Evolutionary conservation across 2,113 vertebrate species (phyloP).

Genomic region (Bostrychus sinensis): DNA sequence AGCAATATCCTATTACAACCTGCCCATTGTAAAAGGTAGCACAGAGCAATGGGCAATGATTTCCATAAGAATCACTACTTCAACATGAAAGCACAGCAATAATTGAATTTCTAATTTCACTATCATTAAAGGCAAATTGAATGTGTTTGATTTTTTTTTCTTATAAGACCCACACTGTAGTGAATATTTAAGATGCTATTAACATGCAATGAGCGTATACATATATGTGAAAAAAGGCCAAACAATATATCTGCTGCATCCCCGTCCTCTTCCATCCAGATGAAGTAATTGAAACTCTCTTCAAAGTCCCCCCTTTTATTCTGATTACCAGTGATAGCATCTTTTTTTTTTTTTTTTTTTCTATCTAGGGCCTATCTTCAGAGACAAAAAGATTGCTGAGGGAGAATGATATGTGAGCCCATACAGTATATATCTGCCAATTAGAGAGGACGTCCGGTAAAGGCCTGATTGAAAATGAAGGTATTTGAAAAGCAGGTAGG

Average conservation of each 20-base stretch:
- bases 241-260: slow-evolving; percentile 18
- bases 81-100: slow-evolving; percentile 49
- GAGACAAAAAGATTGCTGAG: slow-evolving; percentile 47
- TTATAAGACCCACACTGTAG: not conserved
- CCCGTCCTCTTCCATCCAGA: slow-evolving; percentile 8
- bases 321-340: slow-evolving; percentile 61
- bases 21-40: slow-evolving; percentile 49
- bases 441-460: slow-evolving; percentile 50
- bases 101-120: slow-evolving; percentile 60
- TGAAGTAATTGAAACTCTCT: slow-evolving; percentile 54
- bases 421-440: slow-evolving; percentile 53
- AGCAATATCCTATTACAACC: slow-evolving; percentile 76
- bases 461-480: slow-evolving; percentile 46
- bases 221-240: slow-evolving; percentile 5
- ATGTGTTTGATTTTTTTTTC: slow-evolving; percentile 25
- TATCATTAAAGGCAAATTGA: slow-evolving; percentile 37
- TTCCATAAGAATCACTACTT: slow-evolving; percentile 59
- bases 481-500: slow-evolving; percentile 50
- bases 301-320: slow-evolving; percentile 59
- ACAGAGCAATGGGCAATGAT: slow-evolving; percentile 51
- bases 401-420: slow-evolving; percentile 44
- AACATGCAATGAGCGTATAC: slow-evolving; percentile 14
- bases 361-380: slow-evolving; percentile 59
- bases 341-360: slow-evolving; percentile 14
- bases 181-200: not conserved